Base-by-base conservation (phyloP, 2,888 invertebrate species). In the Morpho achilles region DNA sequence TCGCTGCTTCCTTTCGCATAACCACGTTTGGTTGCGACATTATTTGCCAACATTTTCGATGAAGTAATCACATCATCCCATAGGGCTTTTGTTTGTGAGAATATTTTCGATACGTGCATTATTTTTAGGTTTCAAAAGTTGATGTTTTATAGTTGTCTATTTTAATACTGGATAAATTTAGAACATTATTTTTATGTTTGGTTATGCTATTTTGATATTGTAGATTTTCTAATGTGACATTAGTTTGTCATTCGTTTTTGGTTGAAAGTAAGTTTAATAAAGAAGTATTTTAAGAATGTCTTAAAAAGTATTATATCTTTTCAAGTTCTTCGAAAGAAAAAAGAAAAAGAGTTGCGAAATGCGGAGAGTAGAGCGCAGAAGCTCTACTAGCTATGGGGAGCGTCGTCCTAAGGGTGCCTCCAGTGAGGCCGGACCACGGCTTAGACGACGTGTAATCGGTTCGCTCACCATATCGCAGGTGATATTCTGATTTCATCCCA, bases 1-100 rank as follows among this genome's bases (percentile, higher is more conserved):
- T 74, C 74, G 42, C 59, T 69, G 5, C 63, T 53, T 32, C 71
- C 76, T 60, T 77, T 79, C n/a, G 77, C 76, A 56, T 77, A 84
- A 42, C 64, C 58, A 8, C 82, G 71, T 39, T 61, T 60, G 44
- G 49, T 58, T 2, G 51, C 32, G 23, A 54, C 58, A 50, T 59
- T 61, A 39, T 46, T 63, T n/a, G 56, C 52, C 46, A 65, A 42
- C 0, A 23, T 42, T 23, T 22, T 8, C 48, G 48, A 10, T 42
- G 32, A 8, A 23, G 10, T 52, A 7, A 58, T 8, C 32, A 57
- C 46, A 55, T 44, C 53, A 44, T 61, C 53, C 58, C 59, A 59
- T 41, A 61, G n/a, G 9, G 41, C 44, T 58, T 59, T 62, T n/a
- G 60, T 52, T 50, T 60, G 58, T 9, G 55, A 49, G 46, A 59